Percentiles rank a stretch among this genome's conserved stretches.
These are phyloP conservation scores for Epicauta chinensis DNA, from an alignment of 1,140 invertebrate genomes.

Conservation along the genomic window DNA sequence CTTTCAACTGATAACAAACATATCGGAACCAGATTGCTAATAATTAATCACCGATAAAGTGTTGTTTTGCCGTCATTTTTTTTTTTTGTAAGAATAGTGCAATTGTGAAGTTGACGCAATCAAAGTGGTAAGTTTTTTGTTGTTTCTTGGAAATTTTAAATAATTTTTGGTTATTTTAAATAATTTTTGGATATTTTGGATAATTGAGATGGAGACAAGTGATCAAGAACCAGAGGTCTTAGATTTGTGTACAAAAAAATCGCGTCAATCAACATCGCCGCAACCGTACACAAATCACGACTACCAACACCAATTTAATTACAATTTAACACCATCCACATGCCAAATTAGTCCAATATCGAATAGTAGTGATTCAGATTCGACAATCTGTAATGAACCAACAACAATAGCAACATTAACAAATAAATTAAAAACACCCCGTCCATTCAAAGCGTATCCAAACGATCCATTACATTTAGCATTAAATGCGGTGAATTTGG, in stretches of 20 bases:
- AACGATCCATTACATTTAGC: constrained; percentile 57
- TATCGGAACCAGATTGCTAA: no score
- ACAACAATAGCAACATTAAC: constrained; percentile 1
- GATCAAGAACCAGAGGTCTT: constrained; percentile 4
- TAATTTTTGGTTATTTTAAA: no score
- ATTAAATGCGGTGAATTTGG: constrained; percentile 43
- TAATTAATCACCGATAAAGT: no score
- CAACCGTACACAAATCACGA: not conserved
- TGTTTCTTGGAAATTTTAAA: no score
- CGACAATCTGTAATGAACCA: constrained; percentile 3
- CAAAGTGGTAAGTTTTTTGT: no score
- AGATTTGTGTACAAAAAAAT: constrained; percentile 13
- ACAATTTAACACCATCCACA: not conserved
- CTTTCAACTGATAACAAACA: no score
- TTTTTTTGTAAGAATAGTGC: no score
- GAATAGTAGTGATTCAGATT: constrained; percentile 13
- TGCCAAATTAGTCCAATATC: constrained; percentile 9
- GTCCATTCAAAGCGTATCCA: constrained; percentile 68
- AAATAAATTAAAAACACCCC: constrained; percentile 39
- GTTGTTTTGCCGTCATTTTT: no score
- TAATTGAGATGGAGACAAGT: no score
- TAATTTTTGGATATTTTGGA: no score
- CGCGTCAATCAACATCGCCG: not conserved
- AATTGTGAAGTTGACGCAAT: no score
- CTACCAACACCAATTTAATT: not conserved